Base-by-base conservation (phyloP, 2,888 invertebrate genomes). In the Sphaeridia pumilis region DNA sequence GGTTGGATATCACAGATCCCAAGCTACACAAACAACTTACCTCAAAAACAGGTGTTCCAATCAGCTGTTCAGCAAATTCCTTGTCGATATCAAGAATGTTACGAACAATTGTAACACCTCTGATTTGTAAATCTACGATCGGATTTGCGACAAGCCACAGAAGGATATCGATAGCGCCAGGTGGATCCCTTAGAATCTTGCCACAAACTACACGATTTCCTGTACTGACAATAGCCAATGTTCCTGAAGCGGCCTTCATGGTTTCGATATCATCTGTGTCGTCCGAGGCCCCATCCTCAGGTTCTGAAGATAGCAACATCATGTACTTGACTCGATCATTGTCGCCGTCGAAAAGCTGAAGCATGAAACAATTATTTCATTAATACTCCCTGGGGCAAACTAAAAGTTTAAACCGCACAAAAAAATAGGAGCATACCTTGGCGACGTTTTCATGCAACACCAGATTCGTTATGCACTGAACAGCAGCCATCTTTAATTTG, bases 271-370 rank as follows among this genome's bases (percentile, higher is more conserved):
- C 92, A 25, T 75, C 70, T 20, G 70, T 70, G 25, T 65, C 66
- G 67, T 87, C 86, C 60, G 87, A 83, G 67, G 79, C 54, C 12
- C 57, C 46, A 55, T 71, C 71, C 17, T 74, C 69, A 10, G 74
- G 72, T 75, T 70, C 70, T n/a, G 67, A 67, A 62, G 83, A 83
- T 20, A 88, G 73, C 12, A 94, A 74, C 31, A 87, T 79, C 61
- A 93, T 72, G 70, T 84, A 85, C 71, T 95, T 97, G 0, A 88
- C 78, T 59, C 87, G 81, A 69, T 95, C 95, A 72, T 90, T 94
- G 10, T 86, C 78, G 0, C 80, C 81, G 69, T 89, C 89, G 70
- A 79, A 89, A 56, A 79, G 74, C 69, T 84, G 79, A 0, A 86
- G 74, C n/a, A n/a, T n/a, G n/a, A n/a, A n/a, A n/a, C n/a, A n/a